Evolutionary conservation across 2,888 invertebrate species (phyloP), one percentile per base, ranked within the genome.

Genomic region (Cotesia congregata): DNA sequence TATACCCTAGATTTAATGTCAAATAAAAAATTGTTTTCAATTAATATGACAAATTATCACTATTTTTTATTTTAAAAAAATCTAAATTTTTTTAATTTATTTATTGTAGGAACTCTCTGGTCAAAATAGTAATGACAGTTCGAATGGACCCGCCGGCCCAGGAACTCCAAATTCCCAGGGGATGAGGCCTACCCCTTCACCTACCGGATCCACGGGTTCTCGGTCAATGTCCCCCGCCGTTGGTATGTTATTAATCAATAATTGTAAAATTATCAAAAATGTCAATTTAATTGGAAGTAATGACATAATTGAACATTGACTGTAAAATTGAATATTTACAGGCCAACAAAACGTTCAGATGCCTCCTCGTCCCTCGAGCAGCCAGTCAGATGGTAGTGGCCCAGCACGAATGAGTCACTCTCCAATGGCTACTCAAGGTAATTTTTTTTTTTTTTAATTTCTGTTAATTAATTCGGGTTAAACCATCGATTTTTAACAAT

Each of bases 221-320:
- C 94, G 98, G 92, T 98, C 98, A 91, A 97, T 98, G 96, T 98
- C 98, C 91, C 98, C 98, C 88, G 97, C 97, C 92, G 96, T 97
- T 91, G 97, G 97, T 97, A 90, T 92, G 96, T 93, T 82, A 67
- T 75, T 76, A 76, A 77, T 72, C 17, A 17, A 65, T 50, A 39
- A 70, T 41, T 70, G 15, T 50, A 9, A 60, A 3, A 61, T 67
- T 60, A 30, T n/a, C 9, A 75, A 62, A 71, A 41, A 12, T 30
- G 38, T 39, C 20, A 40, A 4, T 30, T 70, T 60, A 59, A 74
- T 20, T 38, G 67, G 40, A 61, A 74, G n/a, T 62, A 62, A 41
- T 67, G 40, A 40, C 17, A 17, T 70, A 50, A 76, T 74, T 41
- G 20, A 12, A 30, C 38, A 65, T 30, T 65, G 30, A 65, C 30